Base-by-base conservation (phyloP, 2,888 invertebrate genomes). In the Cosmia pyralina region DNA sequence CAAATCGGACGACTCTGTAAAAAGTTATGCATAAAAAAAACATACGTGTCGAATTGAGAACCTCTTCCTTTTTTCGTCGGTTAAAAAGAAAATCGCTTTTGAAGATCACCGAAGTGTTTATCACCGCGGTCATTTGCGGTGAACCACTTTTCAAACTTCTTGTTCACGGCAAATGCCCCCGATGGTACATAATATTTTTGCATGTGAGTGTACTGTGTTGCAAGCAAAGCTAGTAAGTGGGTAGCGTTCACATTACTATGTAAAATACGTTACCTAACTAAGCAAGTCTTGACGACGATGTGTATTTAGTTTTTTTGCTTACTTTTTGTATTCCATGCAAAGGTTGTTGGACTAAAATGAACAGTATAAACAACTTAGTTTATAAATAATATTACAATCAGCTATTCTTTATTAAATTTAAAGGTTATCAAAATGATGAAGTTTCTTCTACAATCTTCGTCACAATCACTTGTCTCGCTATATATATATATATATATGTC, bases 301-400 rank as follows among this genome's bases (percentile, higher is more conserved):
- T 4, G 52, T 41, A 13, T 59, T 57, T 22, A 17, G 41, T 48
- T 62, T 73, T 59, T 64, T 41, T 52, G 48, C 48, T 13, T 44
- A 58, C 44, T 63, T 75, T 74, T 66, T 48, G 22, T 55, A 8
- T 41, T 44, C 8, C 19, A 22, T 57, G 17, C 64, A 65, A 77
- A 71, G 70, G 50, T 80, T 55, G 19, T 75, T 64, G 62, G 53
- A 63, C 69, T 38, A 44, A 41, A 65, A 41, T 53, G 38, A 55
- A 53, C 28, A 59, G 41, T 34, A 15, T 41, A 75, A 60, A 70
- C 69, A 59, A 34, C 11, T 58, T 19, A 17, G 15, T 63, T 67
- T n/a, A 67, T 63, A 63, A 75, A 73, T 34, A 75, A 73, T 34
- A 41, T 57, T 41, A 19, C 1, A 52, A 62, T 34, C 11, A 34